Conservation (phyloP, 2,888 invertebrate genomes). For the Syrista parreyssii region DNA sequence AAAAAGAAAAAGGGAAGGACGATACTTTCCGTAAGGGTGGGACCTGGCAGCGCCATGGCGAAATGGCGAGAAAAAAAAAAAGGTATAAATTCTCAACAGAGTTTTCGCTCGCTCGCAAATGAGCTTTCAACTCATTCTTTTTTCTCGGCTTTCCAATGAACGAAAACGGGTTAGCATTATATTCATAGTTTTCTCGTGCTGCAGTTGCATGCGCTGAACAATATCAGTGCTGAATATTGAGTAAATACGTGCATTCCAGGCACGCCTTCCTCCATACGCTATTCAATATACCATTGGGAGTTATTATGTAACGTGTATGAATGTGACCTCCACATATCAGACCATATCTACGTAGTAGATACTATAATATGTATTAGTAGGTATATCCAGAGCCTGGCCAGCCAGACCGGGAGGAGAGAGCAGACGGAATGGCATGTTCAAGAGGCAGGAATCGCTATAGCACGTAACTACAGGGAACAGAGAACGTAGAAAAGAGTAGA, state of each 20-base stretch:
- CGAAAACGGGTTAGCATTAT: not conserved
- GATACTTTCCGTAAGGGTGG: not conserved
- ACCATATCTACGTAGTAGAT: not conserved
- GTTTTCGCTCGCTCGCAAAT: not conserved
- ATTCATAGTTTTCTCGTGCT: constrained; percentile 2
- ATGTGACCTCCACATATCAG: constrained; percentile 11
- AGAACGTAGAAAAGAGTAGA: not conserved
- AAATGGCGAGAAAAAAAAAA: not conserved
- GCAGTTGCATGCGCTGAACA: constrained; percentile 1
- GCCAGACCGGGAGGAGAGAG: not conserved
- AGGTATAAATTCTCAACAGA: not conserved
- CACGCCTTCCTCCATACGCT: constrained; percentile 32
- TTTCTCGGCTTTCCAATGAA: not conserved
- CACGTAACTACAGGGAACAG: not conserved
- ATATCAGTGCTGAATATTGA: constrained; percentile 20
- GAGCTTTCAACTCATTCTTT: not conserved
- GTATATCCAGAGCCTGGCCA: not conserved
- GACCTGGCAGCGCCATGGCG: not conserved
- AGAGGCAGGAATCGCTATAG: not conserved
- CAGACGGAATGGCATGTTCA: not conserved
- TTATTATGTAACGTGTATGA: constrained; percentile 38
- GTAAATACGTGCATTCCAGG: constrained; percentile 27
- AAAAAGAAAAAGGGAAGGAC: not conserved
- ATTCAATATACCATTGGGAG: constrained; percentile 37
- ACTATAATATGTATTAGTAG: not conserved